Evolutionary conservation across 1,140 invertebrate genomes (phyloP), one percentile per base, ranked within the genome.

Genomic region (Zaprionus davidi): DNA sequence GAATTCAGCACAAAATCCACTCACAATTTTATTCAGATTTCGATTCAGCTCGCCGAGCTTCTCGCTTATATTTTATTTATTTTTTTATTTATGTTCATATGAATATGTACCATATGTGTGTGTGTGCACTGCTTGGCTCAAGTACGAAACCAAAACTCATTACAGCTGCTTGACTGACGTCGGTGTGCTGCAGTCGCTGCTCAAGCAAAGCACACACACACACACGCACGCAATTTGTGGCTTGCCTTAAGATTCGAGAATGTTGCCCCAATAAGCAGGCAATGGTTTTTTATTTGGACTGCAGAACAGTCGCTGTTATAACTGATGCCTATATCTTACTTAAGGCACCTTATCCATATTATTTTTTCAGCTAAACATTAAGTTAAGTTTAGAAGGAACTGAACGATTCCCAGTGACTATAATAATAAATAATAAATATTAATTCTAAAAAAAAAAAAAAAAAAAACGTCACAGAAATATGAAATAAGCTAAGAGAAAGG

Each of bases 111-210:
- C n/a, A n/a, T n/a, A 17, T 9, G 13, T 15, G 36, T 38, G 3
- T 46, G 3, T 46, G n/a, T 46, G 41, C 41, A 56, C 13, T 62
- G 51, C 24, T 51, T 51, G 53, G 26, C 26, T 41, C 44, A 51
- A 57, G 68, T 38, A 68, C 67, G 74, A 86, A 86, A 76, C 82
- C 86, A 86, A 46, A 85, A 72, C 68, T 64, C 26, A 59, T 79
- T 68, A 57, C 62, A 65, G 53, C 24, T 36, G 28, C 24, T 63
- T 70, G 57, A 38, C 64, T 67, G 71, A 38, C 36, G 13, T 22
- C 6, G 46, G 24, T 58, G 11, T 9, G 51, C 31, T 41, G 38
- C 38, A 41, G 38, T 6, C 15, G 38, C 46, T n/a, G 31, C 17
- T 58, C 20, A 60, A 17, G 41, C 41, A 44, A 7, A 17, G n/a